Evolutionary conservation across 2,113 vertebrate species (phyloP), one percentile per base, ranked within the genome.

Genomic region (Spea multiplicata): DNA sequence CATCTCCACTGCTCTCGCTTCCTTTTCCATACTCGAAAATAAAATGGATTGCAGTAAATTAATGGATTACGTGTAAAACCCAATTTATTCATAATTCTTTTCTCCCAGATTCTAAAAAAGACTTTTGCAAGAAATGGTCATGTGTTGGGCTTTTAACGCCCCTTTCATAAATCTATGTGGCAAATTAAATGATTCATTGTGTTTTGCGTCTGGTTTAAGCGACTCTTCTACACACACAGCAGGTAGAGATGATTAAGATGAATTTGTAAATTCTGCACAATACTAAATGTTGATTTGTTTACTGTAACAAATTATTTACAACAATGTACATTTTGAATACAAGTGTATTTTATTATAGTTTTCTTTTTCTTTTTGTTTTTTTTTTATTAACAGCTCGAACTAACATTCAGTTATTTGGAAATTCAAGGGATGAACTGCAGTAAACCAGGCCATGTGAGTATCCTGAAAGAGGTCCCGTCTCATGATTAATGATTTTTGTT

Each of bases 361-460:
- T 49, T n/a, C 6, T 49, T 69, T 13, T 69, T 49, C n/a, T 49
- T 52, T 59, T 57, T 53, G n/a, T 2, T 73, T 68, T 83, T 68
- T 45, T 83, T 71, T 83, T 82, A 87, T n/a, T 69, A 83, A 74
- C 83, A 99, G 97, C 90, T 99, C 71, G 97, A 99, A 83, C 89
- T 97, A 83, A 95, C 93, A 80, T 96, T 99, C 88, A 99, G 95
- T 90, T 99, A 98, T 84, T 85, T 99, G 92, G 97, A 99, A 91
- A 96, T 99, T 85, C 96, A 97, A 75, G 95, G 96, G n/a, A 90
- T 99, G 74, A 84, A 88, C 65, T 96, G 95, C 85, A 95, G 86
- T 92, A 98, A 95, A 85, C 94, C 96, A 0, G 92, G 94, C 73
- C 96, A 98, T 94, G 97, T 99, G 89, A 88, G 90, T 89, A 57